Conservation (phyloP, 2,113 vertebrate species). For the Turdus rufiventris region DNA sequence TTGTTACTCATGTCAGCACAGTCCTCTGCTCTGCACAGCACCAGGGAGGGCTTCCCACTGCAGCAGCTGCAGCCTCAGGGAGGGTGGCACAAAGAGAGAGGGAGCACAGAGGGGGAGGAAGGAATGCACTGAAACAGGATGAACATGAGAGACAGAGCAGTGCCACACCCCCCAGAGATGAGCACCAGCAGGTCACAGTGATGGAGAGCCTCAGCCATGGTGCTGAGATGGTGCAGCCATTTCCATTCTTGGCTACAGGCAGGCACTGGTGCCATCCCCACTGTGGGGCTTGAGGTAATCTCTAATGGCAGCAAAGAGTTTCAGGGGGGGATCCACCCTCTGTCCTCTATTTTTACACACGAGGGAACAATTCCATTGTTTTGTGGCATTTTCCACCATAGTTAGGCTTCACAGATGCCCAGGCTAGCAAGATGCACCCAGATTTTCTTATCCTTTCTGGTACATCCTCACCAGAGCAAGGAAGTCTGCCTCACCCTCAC, state of each 20-base stretch:
- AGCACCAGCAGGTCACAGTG: neutral
- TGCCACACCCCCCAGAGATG: too few relatives aligned
- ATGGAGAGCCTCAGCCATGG: accelerated
- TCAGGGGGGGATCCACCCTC: neutral
- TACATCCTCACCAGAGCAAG: neutral
- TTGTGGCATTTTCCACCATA: neutral
- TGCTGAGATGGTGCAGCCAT: neutral
- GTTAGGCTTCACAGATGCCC: neutral
- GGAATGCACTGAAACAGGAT: neutral
- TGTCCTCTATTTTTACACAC: neutral
- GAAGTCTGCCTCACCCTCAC: neutral
- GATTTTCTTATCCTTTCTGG: neutral
- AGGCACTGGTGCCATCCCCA: neutral
- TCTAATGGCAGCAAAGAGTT: neutral
- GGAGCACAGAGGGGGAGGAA: neutral
- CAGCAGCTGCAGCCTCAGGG: neutral
- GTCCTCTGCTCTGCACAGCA: neutral
- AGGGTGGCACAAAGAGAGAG: neutral
- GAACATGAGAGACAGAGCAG: neutral
- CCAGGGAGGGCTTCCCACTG: neutral
- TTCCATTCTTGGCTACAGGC: neutral
- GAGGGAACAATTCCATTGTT: neutral
- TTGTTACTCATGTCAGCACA: neutral
- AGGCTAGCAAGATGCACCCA: neutral
- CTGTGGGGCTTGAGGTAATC: neutral